phyloP scores from a whole-genome alignment of 2,113 vertebrate genomes.

The Scomber japonicus region DNA sequence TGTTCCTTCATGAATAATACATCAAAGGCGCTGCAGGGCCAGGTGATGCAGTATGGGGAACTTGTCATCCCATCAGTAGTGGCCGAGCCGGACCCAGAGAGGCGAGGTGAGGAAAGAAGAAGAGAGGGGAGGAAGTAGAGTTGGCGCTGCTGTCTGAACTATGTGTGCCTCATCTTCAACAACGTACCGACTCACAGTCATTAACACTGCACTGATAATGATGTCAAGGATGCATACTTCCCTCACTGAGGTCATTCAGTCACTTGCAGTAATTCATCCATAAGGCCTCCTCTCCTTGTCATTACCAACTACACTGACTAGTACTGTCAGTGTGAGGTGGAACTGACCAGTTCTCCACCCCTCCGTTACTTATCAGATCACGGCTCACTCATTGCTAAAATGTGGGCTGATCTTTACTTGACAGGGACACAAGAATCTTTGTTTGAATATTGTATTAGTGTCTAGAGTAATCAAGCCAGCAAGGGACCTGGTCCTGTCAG shows the following conservation, averaged over 20 bases:
- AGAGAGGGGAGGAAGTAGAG: conserved; percentile 14
- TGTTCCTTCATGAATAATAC: conserved; percentile 81
- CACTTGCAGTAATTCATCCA: conserved; percentile 54
- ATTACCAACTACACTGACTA: conserved; percentile 50
- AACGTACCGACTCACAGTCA: conserved; percentile 43
- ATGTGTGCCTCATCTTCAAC: conserved; percentile 24
- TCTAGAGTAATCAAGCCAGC: conserved; percentile 35
- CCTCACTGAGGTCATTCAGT: conserved; percentile 43
- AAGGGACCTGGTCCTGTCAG: conserved; percentile 58
- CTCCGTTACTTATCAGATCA: conserved; percentile 57
- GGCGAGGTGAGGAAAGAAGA: background rate
- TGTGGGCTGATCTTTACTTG: conserved; percentile 59
- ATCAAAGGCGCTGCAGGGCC: conserved; percentile 80
- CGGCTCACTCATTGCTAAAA: conserved; percentile 29
- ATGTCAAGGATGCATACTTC: conserved; percentile 38
- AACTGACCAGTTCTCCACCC: conserved; percentile 49
- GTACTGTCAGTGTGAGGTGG: conserved; percentile 31
- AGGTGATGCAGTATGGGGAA: conserved; percentile 78
- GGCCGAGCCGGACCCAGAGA: conserved; percentile 59
- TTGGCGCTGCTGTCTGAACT: conserved; percentile 3
- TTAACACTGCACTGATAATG: conserved; percentile 50
- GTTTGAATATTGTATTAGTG: conserved; percentile 62
- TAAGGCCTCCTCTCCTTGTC: conserved; percentile 37
- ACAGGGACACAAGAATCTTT: conserved; percentile 67
- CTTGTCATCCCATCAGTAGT: conserved; percentile 77